These are phyloP conservation scores for Cyanoderma ruficeps DNA, from an alignment of 2,113 vertebrate species.

Conservation along the genomic window DNA sequence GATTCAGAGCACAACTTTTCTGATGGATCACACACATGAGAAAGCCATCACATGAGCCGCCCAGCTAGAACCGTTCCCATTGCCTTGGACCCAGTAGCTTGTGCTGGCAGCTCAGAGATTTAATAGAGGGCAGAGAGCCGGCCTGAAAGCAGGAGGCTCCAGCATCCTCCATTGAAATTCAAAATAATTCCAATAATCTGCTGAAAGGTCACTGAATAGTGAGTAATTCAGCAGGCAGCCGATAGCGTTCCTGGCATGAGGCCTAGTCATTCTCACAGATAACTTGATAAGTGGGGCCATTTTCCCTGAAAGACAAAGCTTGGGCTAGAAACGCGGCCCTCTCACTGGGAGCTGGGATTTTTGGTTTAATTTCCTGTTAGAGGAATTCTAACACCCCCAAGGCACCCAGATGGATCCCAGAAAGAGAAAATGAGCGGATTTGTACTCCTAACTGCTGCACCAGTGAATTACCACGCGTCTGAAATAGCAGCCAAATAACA, in stretches of 20 bases:
- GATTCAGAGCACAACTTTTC: neutral
- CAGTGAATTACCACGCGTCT: neutral
- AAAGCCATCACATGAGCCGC: neutral
- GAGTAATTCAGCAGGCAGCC: neutral
- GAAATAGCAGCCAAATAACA: neutral
- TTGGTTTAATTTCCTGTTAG: neutral
- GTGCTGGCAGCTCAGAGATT: neutral
- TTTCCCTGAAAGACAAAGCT: slow-evolving; percentile 46
- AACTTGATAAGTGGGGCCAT: slow-evolving; percentile 33
- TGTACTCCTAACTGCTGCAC: neutral
- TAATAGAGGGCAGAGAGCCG: neutral
- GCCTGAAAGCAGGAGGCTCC: neutral
- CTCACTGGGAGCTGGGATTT: neutral
- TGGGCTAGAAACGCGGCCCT: neutral
- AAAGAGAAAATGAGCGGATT: neutral
- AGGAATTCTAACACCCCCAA: slow-evolving; percentile 24
- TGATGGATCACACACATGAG: neutral
- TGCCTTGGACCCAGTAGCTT: neutral
- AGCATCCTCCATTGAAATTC: neutral
- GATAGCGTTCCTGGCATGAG: neutral
- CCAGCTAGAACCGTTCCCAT: neutral
- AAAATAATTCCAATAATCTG: slow-evolving; percentile 38
- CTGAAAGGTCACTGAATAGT: neutral
- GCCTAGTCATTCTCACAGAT: neutral
- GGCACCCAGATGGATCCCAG: slow-evolving; percentile 51